Base-by-base conservation (phyloP, 1,140 invertebrate genomes). In the Tetramorium parvispinum region DNA sequence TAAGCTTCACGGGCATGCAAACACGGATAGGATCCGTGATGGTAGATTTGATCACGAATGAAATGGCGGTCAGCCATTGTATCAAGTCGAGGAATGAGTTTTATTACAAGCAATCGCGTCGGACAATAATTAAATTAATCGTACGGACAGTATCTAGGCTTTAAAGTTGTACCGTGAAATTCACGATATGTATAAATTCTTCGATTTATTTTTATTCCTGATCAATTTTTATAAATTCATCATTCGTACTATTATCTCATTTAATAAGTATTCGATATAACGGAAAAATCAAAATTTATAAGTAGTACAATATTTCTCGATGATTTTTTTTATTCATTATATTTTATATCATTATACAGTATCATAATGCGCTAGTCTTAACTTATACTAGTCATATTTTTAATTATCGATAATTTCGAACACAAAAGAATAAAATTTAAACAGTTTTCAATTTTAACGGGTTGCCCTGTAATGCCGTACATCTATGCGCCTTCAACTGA, bases 1-100 rank as follows among this genome's bases (percentile, higher is more conserved):
- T 82, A 68, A 86, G 51, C 55, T 81, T 40, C 61, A 90, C 70
- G 63, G 86, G 85, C 93, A 94, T 94, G 94, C 93, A 94, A 94
- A 94, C 93, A 86, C 91, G 86, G 83, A 49, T 24, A 73, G 73
- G 59, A 71, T 88, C 73, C 63, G 82, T 55, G 78, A 51, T 59
- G 85, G 82, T 83, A 83, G 32, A 83, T 87, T 32, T 51, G 51
- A 75, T 73, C 83, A 27, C 57, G 68, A 75, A 49, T 32, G 77
- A 65, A 83, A 77, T 68, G 63, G 46, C 57, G 43, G 11, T 40
- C 85, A 53, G 43, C 65, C 8, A 71, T 86, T 65, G 40, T 87
- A 68, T 77, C 85, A 11, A 66, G 53, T 4, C 27, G 40, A 86
- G 37, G 21, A 71, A 57, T 18, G 24, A 71, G 46, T 57, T n/a